Percentiles rank a stretch among this genome's conserved stretches.
These are phyloP conservation scores for Halocaridina rubra DNA, from an alignment of 2,888 invertebrate genomes.

Conservation along the genomic window DNA sequence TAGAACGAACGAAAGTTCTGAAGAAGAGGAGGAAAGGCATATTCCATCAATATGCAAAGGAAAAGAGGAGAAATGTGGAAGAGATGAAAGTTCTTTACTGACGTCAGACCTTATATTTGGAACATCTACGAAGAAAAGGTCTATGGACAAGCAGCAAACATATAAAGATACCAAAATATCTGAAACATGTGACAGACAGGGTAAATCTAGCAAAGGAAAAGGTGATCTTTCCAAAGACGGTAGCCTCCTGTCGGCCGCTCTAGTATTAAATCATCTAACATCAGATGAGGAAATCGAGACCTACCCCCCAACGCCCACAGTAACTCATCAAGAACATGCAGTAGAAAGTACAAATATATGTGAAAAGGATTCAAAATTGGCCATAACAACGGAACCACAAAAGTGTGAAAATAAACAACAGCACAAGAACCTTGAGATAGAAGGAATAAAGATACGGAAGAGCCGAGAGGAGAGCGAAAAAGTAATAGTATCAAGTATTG, in stretches of 20 bases:
- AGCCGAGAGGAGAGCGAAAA: constrained; percentile 67
- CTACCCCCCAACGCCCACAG: constrained; percentile 66
- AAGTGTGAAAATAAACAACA: no score
- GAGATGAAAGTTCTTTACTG: neutral
- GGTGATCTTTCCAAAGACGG: neutral
- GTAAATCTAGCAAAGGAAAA: neutral
- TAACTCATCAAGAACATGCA: no score
- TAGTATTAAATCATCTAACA: constrained; percentile 63
- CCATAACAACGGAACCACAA: no score
- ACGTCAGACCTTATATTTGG: constrained; percentile 58
- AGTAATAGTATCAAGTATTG: constrained; percentile 61
- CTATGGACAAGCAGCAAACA: constrained; percentile 54
- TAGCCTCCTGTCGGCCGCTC: constrained; percentile 50
- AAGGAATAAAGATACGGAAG: no score
- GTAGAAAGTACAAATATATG: no score
- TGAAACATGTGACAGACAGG: no score
- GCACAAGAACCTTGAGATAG: no score
- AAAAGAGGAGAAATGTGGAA: neutral
- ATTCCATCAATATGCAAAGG: neutral
- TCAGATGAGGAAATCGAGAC: constrained; percentile 67
- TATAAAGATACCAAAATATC: no score
- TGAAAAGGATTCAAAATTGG: no score
- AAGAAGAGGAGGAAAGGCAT: neutral
- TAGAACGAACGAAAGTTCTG: neutral
- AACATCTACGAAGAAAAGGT: constrained; percentile 65